Base-by-base conservation (phyloP, 2,797 vertebrate genomes). In the Antrozous pallidus region DNA sequence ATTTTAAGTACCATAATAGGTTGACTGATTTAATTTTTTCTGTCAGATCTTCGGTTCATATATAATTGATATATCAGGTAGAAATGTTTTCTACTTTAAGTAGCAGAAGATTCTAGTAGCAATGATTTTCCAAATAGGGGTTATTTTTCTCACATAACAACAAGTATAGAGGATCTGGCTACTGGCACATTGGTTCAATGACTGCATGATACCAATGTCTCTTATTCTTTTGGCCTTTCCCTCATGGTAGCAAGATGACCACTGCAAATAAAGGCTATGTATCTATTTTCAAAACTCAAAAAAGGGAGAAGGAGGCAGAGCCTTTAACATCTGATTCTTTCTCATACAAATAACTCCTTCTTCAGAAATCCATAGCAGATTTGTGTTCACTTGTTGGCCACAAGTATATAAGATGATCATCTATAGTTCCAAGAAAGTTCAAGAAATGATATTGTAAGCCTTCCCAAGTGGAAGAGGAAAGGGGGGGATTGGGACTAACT, bases 21-120 rank as follows among this genome's bases (percentile, higher is more conserved):
- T 88, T 22, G 31, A 81, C 45, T 78, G 18, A 73, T 91, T 81
- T 83, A 42, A 67, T 69, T 92, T 90, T 90, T 87, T 74, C 47
- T 58, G 36, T 28, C 16, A 36, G 20, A 77, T 71, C 28, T 85
- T 84, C 87, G 80, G 17, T 89, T 90, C 28, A 5, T 63, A 36
- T 80, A 82, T 0, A 81, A 20, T 79, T 80, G 77, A 22, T 54
- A 22, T 54, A 42, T 81, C 65, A 69, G 51, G 7, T 74, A 71
- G 51, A 45, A 73, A 40, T 84, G 14, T 40, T 87, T 90, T 80
- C 61, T 86, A 69, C 31, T 67, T 73, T 78, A 75, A 92, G 38
- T 73, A 93, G 82, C 45, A 80, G 18, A 88, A 78, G 51, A 79
- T 69, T 49, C 67, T 42, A 88, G 51, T 74, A 58, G 56, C 36